Base-by-base conservation (phyloP, 2,113 vertebrate species). In the Hyla sarda region DNA sequence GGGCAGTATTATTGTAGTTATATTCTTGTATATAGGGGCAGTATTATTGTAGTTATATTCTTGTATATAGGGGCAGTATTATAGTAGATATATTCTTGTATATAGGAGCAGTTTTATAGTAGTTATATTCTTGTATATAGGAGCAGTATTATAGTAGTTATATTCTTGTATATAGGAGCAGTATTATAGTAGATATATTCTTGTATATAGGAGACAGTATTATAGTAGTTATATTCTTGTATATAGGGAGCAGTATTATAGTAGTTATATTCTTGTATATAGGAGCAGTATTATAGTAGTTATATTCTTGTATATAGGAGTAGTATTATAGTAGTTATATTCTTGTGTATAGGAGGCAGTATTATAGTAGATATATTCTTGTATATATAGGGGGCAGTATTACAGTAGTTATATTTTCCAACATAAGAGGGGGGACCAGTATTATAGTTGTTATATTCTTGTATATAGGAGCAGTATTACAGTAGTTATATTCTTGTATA, bases 391-490 rank as follows among this genome's bases (percentile, higher is more conserved):
- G n/a, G n/a, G n/a, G n/a, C n/a, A n/a, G n/a, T n/a, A n/a, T n/a
- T n/a, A n/a, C n/a, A 67, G 62, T 67, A 32, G 28, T 67, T 67
- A 67, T 67, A 67, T 17, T 32, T 30, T 67, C n/a, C n/a, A n/a
- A n/a, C n/a, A n/a, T 45, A 45, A 45, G 5, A 5, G 41, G 62
- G 62, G 13, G 25, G 62, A n/a, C n/a, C 28, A 67, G 41, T 67
- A 67, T 67, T 67, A 67, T 67, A 67, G 62, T 67, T n/a, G 17
- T 67, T 67, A 67, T 67, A 67, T 32, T 67, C n/a, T 67, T 67
- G 62, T 32, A 67, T 14, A 67, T 67, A 67, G 62, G 28, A 19
- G 30, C 4, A 67, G 62, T 67, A 67, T 67, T 67, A 67, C n/a
- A 67, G 30, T 67, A 67, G 28, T 32, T 67, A 67, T 67, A 67